Base-by-base conservation (phyloP, 2,797 vertebrate species). In the Eulemur rubriventer region DNA sequence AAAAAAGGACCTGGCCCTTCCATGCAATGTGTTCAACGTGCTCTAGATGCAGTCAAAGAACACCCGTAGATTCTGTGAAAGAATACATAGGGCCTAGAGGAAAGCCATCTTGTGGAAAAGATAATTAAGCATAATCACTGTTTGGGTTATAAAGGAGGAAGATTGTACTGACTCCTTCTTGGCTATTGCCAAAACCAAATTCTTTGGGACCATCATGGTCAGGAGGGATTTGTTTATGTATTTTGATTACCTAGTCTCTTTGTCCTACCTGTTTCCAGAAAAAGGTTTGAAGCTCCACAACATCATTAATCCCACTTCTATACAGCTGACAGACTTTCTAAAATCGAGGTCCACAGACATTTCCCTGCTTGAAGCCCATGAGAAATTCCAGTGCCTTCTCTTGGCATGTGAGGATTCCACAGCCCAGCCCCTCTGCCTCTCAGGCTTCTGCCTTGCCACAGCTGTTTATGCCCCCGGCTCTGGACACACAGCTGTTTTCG, bases 261-360 rank as follows among this genome's bases (percentile, higher is more conserved):
- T 90, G 59, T 55, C 33, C 43, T 86, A 30, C 52, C 61, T 87
- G 9, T 84, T 95, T 93, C 72, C 80, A 79, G 30, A 86, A 93
- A 73, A 83, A 35, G 16, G 59, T 46, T 85, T 72, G 82, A 63
- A 75, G 30, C 18, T 16, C 16, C 11, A 43, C 5, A 55, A 17
- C 10, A 55, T 52, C 35, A 35, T 67, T 59, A 52, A 89, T 78
- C 22, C 43, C 46, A 52, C 63, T 69, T 61, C 59, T 61, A 2
- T 30, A 55, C 2, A 75, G 38, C 17, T 35, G 48, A 48, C 22
- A n/a, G n/a, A 50, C 78, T 73, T 89, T 95, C 65, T 76, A 43
- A 72, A 90, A 17, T 46, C 48, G 33, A 24, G 28, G 14, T 76
- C 35, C 63, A 46, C 7, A 72, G 52, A 78, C 43, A 82, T 13